Evolutionary conservation across 2,888 invertebrate species (phyloP), one percentile per base, ranked within the genome.

Genomic region (Eupithecia exiguata): DNA sequence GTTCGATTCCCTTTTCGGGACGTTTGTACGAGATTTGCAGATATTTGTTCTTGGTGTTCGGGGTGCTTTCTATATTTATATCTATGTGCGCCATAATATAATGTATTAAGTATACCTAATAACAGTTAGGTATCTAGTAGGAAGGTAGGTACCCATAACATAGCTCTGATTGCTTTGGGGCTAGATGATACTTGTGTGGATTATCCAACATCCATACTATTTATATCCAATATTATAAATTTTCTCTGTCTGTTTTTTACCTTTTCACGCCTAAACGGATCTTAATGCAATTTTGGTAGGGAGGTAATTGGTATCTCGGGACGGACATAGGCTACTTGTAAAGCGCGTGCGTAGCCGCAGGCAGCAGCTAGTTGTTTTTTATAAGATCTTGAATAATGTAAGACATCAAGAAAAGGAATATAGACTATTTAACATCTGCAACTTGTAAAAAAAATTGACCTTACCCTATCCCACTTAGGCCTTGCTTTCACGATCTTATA

Each of bases 401-500:
- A n/a, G n/a, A 49, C n/a, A n/a, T n/a, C n/a, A n/a, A 7, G n/a
- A n/a, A 21, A 53, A 21, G 5, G 21, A 49, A 53, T 21, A 49
- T 49, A 7, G 12, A 53, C 53, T 7, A 58, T 10, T 21, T 21
- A 21, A 58, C 58, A 25, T 58, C 25, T 5, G 25, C 12, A 53
- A 53, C 21, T 3, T 4, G 21, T 21, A n/a, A 53, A 58, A 21
- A 53, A 25, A 14, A 65, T 66, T 61, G 65, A 74, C 82, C 70
- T n/a, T 94, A 98, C 98, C 95, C 94, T 96, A 91, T 98, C 98
- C 95, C 97, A 98, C 87, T 98, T 98, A 0, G 98, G 98, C 69
- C 98, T 95, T 0, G 98, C 97, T 89, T 98, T 99, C 0, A 99
- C 99, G 80, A 98, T 95, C 92, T 99, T 99, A 87, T 99, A 99